phyloP scores from a whole-genome alignment of 2,113 vertebrate species.

The Colius striatus region DNA sequence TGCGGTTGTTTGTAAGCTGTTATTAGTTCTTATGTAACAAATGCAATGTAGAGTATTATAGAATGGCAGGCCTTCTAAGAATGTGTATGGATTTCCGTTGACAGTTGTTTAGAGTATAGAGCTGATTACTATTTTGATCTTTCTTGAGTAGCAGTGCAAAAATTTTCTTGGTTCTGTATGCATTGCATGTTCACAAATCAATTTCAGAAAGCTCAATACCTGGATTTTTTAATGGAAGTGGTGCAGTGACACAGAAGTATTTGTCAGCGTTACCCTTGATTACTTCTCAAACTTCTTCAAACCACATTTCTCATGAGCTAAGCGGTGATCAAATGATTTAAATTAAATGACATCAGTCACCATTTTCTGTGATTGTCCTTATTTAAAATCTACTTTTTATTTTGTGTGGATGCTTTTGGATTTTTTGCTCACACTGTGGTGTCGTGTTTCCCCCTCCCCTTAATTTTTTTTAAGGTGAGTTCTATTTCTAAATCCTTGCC shows the following conservation, averaged over 20 bases:
- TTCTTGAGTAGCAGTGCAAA: not conserved
- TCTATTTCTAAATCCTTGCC: not conserved
- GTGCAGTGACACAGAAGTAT: fast-evolving
- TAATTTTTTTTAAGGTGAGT: not conserved
- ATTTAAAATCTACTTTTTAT: not conserved
- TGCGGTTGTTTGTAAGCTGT: not conserved
- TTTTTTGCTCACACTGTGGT: too few relatives aligned
- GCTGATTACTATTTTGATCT: not conserved
- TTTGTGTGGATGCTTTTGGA: not conserved
- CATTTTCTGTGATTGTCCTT: not conserved
- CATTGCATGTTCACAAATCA: not conserved
- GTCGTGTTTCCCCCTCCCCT: not conserved
- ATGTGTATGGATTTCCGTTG: not conserved
- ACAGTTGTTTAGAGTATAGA: not conserved
- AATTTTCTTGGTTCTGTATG: not conserved
- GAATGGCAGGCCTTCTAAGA: not conserved
- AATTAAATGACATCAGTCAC: not conserved
- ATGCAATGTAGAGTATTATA: not conserved
- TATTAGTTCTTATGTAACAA: not conserved
- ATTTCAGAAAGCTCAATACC: not conserved
- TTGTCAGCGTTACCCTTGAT: not conserved
- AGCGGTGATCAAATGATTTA: not conserved
- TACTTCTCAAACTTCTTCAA: not conserved
- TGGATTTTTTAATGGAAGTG: not conserved
- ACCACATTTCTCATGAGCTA: not conserved